phyloP scores from a whole-genome alignment of 2,888 invertebrate genomes.

The Diabrotica balteata region DNA sequence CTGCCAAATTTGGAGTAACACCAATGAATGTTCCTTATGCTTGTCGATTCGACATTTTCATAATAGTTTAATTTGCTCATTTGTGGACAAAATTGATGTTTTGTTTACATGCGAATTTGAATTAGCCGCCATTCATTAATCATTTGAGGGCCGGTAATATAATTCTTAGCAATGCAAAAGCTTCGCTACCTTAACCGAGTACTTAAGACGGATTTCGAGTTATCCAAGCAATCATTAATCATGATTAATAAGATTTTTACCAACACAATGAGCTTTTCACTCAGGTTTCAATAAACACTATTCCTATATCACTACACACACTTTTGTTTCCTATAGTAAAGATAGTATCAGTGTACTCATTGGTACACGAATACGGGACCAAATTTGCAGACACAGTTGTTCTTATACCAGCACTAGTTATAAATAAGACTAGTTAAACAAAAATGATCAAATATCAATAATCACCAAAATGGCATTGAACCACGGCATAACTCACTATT shows the following conservation, averaged over 20 bases:
- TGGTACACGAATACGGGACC: too few relatives aligned
- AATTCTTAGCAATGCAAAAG: constrained; percentile 24
- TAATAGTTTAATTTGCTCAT: constrained; percentile 6
- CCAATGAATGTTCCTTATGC: constrained; percentile 35
- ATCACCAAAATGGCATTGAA: constrained; percentile 46
- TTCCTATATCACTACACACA: not conserved
- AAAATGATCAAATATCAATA: constrained; percentile 34
- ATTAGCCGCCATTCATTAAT: constrained; percentile 50
- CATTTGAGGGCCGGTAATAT: constrained; percentile 45
- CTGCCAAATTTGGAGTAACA: not conserved
- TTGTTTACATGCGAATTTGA: constrained; percentile 50
- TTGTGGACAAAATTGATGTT: constrained; percentile 26
- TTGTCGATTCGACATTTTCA: constrained; percentile 2
- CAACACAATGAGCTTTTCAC: constrained; percentile 5
- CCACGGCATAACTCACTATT: constrained; percentile 38
- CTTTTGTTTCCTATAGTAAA: too few relatives aligned
- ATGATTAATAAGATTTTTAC: constrained; percentile 7
- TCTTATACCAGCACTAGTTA: constrained; percentile 2
- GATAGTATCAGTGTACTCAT: too few relatives aligned
- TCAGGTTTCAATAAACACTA: constrained; percentile 15
- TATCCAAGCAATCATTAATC: constrained; percentile 3
- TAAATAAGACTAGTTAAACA: constrained; percentile 15
- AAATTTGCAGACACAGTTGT: too few relatives aligned
- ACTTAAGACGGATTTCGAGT: not conserved
- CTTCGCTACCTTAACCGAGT: constrained; percentile 10